Evolutionary conservation across 2,797 vertebrate genomes (phyloP), one percentile per base, ranked within the genome.

Genomic region (Lophotriccus pileatus): DNA sequence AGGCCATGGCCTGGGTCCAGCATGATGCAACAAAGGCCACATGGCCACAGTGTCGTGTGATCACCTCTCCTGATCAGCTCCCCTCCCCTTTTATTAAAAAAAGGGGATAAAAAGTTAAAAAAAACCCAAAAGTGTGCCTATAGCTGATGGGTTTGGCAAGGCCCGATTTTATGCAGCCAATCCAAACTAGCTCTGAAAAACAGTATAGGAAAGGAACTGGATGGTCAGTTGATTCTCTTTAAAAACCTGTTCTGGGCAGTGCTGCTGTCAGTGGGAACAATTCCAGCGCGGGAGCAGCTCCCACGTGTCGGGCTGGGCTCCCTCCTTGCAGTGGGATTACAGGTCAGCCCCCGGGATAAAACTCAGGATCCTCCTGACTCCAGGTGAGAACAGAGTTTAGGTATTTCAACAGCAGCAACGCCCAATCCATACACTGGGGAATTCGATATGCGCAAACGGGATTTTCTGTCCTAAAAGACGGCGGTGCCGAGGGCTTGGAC

Each of bases 371-470:
- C 11, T 36, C 8, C 39, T 2, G 34, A 20, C 10, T 41, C 13
- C 34, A 73, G 63, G 30, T 5, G 56, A 49, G 9, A 28, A 1
- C 2, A 39, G 46, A 37, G 17, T 19, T 46, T 0, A 55, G 93
- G 39, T 55, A 53, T 53, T 78, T 58, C 46, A 4, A 3, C 1
- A 21, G 7, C 1, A 23, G 7, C 39, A 46, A 52, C 39, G 2
- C 32, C n/a, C 32, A 44, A 7, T 10, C 59, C 67, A 1, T 18
- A 18, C 1, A 7, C 0, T 1, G 4, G 17, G 55, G 73, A 70
- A 74, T 1, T 1, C 0, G 25, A 66, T 2, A 19, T 0, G 2
- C 6, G 0, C 62, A 4, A 14, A 6, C 1, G 37, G 67, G 27
- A 24, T 59, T 34, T 44, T 37, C 6, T 37, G 1, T 5, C 37